Conservation (phyloP, 2,888 invertebrate genomes). For the Eucriotettix oculatus region DNA sequence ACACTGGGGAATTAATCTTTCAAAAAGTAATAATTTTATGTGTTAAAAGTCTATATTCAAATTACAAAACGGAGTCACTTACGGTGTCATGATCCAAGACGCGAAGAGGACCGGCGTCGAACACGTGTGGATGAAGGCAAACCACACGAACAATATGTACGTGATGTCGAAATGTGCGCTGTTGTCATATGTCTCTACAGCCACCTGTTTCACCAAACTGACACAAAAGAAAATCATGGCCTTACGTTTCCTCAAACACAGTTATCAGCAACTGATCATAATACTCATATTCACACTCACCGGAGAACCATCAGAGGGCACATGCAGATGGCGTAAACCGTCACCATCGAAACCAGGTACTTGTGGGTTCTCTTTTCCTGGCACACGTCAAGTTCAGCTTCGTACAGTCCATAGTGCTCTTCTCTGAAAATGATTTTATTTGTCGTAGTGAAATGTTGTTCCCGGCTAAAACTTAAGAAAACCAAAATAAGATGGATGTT, state of each 20-base stretch:
- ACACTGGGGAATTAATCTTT: too few relatives aligned
- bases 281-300: slow-evolving; percentile 13
- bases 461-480: too few relatives aligned
- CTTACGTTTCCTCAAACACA: too few relatives aligned
- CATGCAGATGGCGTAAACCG: slow-evolving; percentile 44
- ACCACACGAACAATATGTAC: slow-evolving; percentile 50
- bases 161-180: slow-evolving; percentile 47
- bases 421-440: background rate
- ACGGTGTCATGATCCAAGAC: slow-evolving; percentile 46
- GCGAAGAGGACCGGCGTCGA: slow-evolving; percentile 47
- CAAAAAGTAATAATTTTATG: too few relatives aligned
- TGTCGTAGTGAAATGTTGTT: too few relatives aligned
- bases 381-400: slow-evolving; percentile 35
- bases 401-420: slow-evolving; percentile 29
- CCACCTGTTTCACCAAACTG: slow-evolving; percentile 41
- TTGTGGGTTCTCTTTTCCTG: slow-evolving; percentile 50
- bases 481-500: too few relatives aligned
- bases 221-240: slow-evolving; percentile 6
- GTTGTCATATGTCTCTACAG: slow-evolving; percentile 52
- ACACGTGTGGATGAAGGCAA: slow-evolving; percentile 49
- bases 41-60: too few relatives aligned
- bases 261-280: background rate
- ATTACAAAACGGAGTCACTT: slow-evolving; percentile 15
- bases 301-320: slow-evolving; percentile 44
- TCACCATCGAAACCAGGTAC: slow-evolving; percentile 47